These are phyloP conservation scores for Crocuta crocuta DNA, from an alignment of 2,113 vertebrate species.

Conservation along the genomic window DNA sequence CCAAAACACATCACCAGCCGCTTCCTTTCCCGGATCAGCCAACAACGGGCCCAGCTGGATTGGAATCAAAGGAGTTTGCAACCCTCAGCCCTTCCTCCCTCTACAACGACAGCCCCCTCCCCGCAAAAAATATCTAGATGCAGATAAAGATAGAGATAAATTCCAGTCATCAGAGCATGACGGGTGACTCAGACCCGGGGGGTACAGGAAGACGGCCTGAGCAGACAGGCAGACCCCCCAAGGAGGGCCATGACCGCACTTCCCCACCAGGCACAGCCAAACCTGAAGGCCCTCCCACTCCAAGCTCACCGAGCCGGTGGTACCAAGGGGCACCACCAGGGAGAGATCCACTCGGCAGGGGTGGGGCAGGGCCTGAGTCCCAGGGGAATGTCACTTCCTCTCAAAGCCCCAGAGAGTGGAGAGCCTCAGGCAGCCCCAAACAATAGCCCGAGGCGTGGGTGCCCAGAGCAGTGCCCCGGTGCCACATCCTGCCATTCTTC, in stretches of 20 bases:
- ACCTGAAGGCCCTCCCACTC: neutral
- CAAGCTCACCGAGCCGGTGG: neutral
- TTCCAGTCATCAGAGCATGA: conserved; percentile 48
- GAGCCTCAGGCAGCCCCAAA: conserved; percentile 65
- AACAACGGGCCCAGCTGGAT: neutral
- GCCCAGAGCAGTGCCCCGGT: conserved; percentile 76
- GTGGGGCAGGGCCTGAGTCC: neutral
- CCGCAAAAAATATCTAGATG: conserved; percentile 48
- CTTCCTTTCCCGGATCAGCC: conserved; percentile 67
- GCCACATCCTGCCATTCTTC: conserved; percentile 90
- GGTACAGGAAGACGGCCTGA: conserved; percentile 50
- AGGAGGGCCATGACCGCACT: neutral
- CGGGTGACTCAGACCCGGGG: conserved; percentile 63
- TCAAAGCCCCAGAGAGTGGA: conserved; percentile 46
- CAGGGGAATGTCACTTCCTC: neutral
- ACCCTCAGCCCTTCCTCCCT: conserved; percentile 49
- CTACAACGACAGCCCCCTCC: neutral
- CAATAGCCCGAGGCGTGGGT: conserved; percentile 77
- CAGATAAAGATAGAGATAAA: conserved; percentile 68
- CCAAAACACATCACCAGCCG: conserved; percentile 52
- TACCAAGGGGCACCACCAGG: neutral
- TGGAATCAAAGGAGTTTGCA: conserved; percentile 62
- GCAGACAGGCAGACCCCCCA: neutral
- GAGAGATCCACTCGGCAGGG: neutral
- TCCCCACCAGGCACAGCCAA: neutral